Evolutionary conservation across 1,140 invertebrate genomes (phyloP).

Genomic region (Nylanderia fulva): DNA sequence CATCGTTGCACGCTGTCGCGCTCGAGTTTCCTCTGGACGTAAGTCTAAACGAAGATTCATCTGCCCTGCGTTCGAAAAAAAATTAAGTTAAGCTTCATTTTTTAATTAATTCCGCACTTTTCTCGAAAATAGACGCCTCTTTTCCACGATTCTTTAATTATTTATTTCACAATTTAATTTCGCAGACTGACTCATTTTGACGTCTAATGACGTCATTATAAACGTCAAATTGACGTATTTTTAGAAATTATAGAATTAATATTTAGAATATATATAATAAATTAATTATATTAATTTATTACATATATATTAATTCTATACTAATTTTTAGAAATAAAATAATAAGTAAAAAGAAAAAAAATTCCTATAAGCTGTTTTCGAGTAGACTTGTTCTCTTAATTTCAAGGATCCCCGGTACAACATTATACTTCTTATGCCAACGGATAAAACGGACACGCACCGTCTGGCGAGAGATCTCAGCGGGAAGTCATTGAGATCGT

Average conservation of each 20-base stretch:
- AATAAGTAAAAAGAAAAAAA: no score
- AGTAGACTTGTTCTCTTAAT: conserved; percentile 19
- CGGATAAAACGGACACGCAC: conserved; percentile 81
- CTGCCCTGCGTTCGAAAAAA: neutral
- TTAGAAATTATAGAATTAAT: neutral
- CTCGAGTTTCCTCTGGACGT: conserved; percentile 92
- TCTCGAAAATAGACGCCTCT: neutral
- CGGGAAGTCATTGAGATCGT: conserved; percentile 87
- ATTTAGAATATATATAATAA: neutral
- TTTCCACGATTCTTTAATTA: neutral
- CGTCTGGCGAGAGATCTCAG: conserved; percentile 81
- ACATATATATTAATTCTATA: no score
- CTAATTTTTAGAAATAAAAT: neutral
- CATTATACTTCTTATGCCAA: conserved; percentile 85
- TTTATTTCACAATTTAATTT: no score
- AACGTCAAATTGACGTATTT: no score
- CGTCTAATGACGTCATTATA: no score
- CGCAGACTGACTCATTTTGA: no score
- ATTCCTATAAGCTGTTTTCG: neutral
- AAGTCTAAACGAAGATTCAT: conserved; percentile 71
- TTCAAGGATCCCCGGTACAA: conserved; percentile 86
- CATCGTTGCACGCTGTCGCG: conserved; percentile 89
- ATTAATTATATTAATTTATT: neutral
- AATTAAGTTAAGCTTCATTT: neutral
- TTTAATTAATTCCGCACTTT: neutral